Conservation (phyloP, 2,888 invertebrate species). For the Chirona hameri region DNA sequence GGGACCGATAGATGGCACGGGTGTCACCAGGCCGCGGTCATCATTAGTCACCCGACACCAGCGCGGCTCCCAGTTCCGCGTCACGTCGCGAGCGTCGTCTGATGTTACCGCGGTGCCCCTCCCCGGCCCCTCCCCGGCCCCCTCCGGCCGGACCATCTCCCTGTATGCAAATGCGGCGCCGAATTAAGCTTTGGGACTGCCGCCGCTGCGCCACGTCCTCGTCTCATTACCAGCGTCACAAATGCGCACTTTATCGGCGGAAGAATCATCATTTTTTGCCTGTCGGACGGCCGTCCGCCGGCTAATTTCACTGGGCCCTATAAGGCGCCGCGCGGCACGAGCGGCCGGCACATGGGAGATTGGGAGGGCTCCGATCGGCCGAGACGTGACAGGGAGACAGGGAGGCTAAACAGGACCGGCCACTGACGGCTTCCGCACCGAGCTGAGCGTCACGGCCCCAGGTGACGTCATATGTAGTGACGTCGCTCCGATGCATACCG, state of each 20-base stretch:
- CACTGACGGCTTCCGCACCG: too few relatives aligned
- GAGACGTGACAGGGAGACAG: too few relatives aligned
- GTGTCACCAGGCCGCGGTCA: not conserved
- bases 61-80: not conserved
- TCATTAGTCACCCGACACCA: not conserved
- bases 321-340: not conserved
- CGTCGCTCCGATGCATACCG: too few relatives aligned
- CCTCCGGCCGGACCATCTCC: not conserved
- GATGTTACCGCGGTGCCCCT: not conserved
- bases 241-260: not conserved
- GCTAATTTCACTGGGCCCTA: not conserved
- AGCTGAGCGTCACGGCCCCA: too few relatives aligned
- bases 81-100: not conserved
- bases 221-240: not conserved
- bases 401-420: too few relatives aligned
- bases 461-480: too few relatives aligned
- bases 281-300: not conserved
- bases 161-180: not conserved
- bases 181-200: not conserved
- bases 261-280: not conserved
- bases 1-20: not conserved
- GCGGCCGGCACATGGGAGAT: too few relatives aligned
- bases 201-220: not conserved
- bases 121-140: not conserved
- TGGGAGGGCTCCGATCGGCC: too few relatives aligned